Conservation (phyloP, 2,888 invertebrate genomes). For the Troides oblongomaculatus region DNA sequence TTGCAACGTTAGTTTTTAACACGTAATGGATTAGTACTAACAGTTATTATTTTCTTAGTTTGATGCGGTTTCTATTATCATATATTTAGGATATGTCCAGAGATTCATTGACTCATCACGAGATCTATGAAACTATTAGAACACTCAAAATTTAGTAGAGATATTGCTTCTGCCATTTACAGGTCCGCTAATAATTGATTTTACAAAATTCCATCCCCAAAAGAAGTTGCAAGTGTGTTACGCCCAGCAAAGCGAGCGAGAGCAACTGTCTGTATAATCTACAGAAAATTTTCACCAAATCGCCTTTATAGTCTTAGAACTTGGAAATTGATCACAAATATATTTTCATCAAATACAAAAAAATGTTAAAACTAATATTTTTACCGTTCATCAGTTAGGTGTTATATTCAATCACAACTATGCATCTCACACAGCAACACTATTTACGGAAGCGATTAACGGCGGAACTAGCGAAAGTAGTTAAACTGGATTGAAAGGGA, state of each 20-base stretch:
- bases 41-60: background rate
- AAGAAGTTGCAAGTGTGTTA: no score
- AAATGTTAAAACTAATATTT: background rate
- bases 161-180: no score
- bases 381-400: background rate
- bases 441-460: constrained; percentile 24
- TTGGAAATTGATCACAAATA: background rate
- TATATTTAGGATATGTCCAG: background rate
- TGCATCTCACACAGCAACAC: constrained; percentile 3
- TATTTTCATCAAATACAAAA: background rate
- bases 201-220: no score
- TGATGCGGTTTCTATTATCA: background rate
- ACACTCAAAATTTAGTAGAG: no score
- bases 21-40: background rate
- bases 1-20: background rate
- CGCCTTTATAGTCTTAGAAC: no score
- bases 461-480: constrained; percentile 28
- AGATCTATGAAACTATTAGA: no score
- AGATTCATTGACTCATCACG: no score
- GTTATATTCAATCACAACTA: background rate
- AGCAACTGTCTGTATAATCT: no score
- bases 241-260: no score
- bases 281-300: no score
- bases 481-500: constrained; percentile 20
- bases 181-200: no score